Conservation (phyloP, 2,113 vertebrate genomes). For the Gallinago undulata region DNA sequence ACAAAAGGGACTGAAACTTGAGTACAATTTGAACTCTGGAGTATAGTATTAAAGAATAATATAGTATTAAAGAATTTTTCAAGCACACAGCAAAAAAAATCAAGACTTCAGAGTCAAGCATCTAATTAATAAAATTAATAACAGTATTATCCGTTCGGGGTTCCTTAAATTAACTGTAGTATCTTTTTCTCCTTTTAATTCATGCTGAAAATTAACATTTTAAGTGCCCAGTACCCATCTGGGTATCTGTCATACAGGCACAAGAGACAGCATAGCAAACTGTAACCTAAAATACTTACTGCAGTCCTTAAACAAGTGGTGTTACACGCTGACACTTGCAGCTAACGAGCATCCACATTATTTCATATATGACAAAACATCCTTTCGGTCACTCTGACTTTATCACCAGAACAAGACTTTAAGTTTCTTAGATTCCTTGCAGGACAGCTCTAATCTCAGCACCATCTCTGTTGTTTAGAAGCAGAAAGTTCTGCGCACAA, state of each 20-base stretch:
- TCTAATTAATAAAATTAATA: background rate
- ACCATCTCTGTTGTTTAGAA: background rate
- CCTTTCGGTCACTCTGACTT: background rate
- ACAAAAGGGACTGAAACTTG: background rate
- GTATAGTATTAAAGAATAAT: background rate
- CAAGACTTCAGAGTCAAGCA: background rate
- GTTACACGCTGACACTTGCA: background rate
- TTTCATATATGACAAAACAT: background rate
- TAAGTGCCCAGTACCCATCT: background rate
- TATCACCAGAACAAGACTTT: background rate
- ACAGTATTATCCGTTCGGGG: background rate
- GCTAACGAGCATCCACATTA: background rate
- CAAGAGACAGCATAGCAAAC: background rate
- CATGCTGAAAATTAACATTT: background rate
- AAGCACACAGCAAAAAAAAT: background rate
- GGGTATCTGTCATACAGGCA: background rate
- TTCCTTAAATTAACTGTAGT: background rate
- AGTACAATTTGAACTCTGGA: background rate
- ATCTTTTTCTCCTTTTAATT: background rate
- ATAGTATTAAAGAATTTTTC: background rate
- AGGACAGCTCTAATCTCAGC: background rate
- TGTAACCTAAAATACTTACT: background rate
- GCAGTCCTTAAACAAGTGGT: background rate
- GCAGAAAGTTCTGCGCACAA: rapidly evolving
- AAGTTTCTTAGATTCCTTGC: background rate